A percentile compares a stretch with the other conserved stretches of the same genome.
These are phyloP conservation scores for Aethina tumida DNA, from an alignment of 1,140 invertebrate genomes.

Conservation along the genomic window DNA sequence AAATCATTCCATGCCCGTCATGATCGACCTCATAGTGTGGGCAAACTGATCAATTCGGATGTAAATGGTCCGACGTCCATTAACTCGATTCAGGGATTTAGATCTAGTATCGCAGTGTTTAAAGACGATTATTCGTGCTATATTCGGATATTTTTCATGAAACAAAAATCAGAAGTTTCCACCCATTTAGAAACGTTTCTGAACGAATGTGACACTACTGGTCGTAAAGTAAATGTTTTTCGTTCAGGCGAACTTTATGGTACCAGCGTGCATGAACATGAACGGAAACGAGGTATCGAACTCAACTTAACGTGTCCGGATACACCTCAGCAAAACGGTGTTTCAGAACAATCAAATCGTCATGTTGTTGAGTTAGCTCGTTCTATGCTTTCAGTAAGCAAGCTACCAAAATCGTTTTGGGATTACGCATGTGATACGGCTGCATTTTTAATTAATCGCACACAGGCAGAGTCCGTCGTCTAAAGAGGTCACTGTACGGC, in stretches of 20 bases:
- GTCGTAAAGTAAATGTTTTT: too few relatives aligned
- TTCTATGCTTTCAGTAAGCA: slow-evolving; percentile 4
- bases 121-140: too few relatives aligned
- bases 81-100: too few relatives aligned
- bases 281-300: too few relatives aligned
- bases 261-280: too few relatives aligned
- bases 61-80: too few relatives aligned
- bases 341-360: slow-evolving; percentile 2
- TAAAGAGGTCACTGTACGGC: slow-evolving; percentile 35
- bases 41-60: slow-evolving; percentile 2
- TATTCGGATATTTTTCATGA: slow-evolving; percentile 2
- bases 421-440: slow-evolving; percentile 16
- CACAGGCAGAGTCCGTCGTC: slow-evolving; percentile 28
- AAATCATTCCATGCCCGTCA: slow-evolving; percentile 5
- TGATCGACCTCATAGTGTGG: slow-evolving; percentile 2
- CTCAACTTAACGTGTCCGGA: slow-evolving; percentile 1
- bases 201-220: too few relatives aligned
- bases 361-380: slow-evolving; percentile 4
- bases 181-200: too few relatives aligned
- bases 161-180: too few relatives aligned
- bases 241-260: too few relatives aligned
- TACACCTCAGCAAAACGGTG: slow-evolving; percentile 5
- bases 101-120: too few relatives aligned
- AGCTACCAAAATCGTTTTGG: slow-evolving; percentile 12
- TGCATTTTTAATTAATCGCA: slow-evolving; percentile 30